Evolutionary conservation across 2,888 invertebrate genomes (phyloP).

Genomic region (Drosophila aldrichi): DNA sequence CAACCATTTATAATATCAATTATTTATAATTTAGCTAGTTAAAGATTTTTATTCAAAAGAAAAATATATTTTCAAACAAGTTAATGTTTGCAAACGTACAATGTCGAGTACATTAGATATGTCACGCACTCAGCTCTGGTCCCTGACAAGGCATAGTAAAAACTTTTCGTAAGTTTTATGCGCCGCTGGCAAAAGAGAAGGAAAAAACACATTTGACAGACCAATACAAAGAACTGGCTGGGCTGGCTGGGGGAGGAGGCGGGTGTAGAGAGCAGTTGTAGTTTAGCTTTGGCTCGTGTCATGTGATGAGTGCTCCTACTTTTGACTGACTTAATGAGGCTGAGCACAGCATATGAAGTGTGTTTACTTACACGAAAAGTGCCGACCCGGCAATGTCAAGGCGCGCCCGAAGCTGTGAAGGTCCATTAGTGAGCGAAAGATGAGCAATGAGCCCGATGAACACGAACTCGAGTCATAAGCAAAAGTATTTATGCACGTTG

Average conservation of each 20-base stretch:
- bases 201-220: slow-evolving; percentile 34
- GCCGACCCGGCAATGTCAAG: slow-evolving; percentile 51
- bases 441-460: slow-evolving; percentile 32
- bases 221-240: slow-evolving; percentile 22
- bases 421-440: slow-evolving; percentile 32
- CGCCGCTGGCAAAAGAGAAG: slow-evolving; percentile 26
- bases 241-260: neutral
- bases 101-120: neutral
- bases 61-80: too few relatives aligned
- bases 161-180: slow-evolving; percentile 40
- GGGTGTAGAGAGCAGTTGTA: slow-evolving; percentile 4
- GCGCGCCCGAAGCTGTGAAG: slow-evolving; percentile 31
- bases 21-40: too few relatives aligned
- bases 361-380: slow-evolving; percentile 27
- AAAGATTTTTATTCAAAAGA: too few relatives aligned
- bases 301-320: slow-evolving; percentile 28
- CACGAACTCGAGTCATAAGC: slow-evolving; percentile 7
- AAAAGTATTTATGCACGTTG: neutral
- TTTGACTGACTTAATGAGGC: slow-evolving; percentile 54
- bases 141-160: neutral
- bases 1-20: too few relatives aligned
- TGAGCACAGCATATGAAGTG: slow-evolving; percentile 24
- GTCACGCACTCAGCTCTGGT: slow-evolving; percentile 7
- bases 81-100: neutral
- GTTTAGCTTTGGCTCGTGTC: slow-evolving; percentile 49